These are phyloP conservation scores for Drosophila flavopinicola DNA, from an alignment of 2,888 invertebrate genomes.

Conservation along the genomic window DNA sequence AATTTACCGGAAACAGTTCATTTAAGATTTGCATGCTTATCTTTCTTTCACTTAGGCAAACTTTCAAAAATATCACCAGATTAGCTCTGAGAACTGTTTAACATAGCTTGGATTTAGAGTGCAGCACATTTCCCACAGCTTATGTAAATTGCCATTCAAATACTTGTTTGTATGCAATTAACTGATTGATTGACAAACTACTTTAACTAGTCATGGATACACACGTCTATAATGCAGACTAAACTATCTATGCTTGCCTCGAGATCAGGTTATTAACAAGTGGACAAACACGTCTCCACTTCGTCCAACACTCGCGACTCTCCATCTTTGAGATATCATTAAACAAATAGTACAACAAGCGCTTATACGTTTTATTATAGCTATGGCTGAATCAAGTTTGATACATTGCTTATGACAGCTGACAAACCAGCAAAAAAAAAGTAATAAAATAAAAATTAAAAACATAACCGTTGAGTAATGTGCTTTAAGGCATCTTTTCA, in stretches of 20 bases:
- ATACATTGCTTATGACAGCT: constrained; percentile 60
- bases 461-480: constrained; percentile 30
- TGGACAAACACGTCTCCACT: constrained; percentile 55
- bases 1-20: constrained; percentile 64
- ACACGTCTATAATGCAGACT: constrained; percentile 2
- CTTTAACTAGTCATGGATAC: constrained; percentile 57
- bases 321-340: constrained; percentile 48
- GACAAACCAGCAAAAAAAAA: constrained; percentile 40
- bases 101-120: neutral
- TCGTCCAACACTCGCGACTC: constrained; percentile 12
- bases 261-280: constrained; percentile 55
- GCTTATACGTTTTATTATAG: constrained; percentile 19
- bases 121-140: neutral
- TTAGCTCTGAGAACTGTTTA: constrained; percentile 9
- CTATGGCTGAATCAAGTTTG: constrained; percentile 44
- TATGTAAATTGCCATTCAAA: neutral
- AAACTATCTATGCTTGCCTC: constrained; percentile 1
- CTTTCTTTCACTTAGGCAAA: neutral
- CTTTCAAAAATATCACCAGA: neutral
- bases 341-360: constrained; percentile 40
- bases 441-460: constrained; percentile 22
- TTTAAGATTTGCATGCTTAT: constrained; percentile 28
- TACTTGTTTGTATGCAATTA: constrained; percentile 33
- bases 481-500: constrained; percentile 4
- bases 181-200: constrained; percentile 53